These are phyloP conservation scores for Anguilla anguilla DNA, from an alignment of 2,797 vertebrate genomes.

Conservation along the genomic window DNA sequence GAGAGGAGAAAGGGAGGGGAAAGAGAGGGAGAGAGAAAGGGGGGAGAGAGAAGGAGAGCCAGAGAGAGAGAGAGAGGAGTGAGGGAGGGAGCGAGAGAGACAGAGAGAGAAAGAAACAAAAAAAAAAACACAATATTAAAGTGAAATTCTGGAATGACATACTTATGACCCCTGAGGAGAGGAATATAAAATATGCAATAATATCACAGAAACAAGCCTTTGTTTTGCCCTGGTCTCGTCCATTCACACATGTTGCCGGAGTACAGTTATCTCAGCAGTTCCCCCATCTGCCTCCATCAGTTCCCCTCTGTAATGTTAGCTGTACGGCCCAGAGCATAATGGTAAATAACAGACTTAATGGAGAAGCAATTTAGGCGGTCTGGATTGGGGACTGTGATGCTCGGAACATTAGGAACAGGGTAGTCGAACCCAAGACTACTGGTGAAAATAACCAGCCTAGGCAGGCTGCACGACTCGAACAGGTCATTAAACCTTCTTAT, in stretches of 20 bases:
- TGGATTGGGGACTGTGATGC: not conserved
- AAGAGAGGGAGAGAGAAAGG: not conserved
- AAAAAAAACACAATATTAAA: not conserved
- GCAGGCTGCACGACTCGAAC: not conserved
- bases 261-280: not conserved
- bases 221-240: not conserved
- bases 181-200: not conserved
- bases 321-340: not conserved
- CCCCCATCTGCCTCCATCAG: not conserved
- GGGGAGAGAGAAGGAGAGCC: too few species aligned
- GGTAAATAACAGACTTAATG: not conserved
- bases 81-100: not conserved
- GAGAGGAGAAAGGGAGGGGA: too few species aligned
- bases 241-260: not conserved
- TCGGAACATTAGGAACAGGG: not conserved
- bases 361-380: not conserved
- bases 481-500: not conserved
- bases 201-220: not conserved
- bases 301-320: not conserved
- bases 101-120: not conserved
- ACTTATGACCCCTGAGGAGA: not conserved
- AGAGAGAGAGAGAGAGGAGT: not conserved
- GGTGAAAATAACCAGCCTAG: not conserved
- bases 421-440: not conserved
- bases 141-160: too few species aligned